Base-by-base conservation (phyloP, 1,140 invertebrate genomes). In the Anastrepha obliqua region DNA sequence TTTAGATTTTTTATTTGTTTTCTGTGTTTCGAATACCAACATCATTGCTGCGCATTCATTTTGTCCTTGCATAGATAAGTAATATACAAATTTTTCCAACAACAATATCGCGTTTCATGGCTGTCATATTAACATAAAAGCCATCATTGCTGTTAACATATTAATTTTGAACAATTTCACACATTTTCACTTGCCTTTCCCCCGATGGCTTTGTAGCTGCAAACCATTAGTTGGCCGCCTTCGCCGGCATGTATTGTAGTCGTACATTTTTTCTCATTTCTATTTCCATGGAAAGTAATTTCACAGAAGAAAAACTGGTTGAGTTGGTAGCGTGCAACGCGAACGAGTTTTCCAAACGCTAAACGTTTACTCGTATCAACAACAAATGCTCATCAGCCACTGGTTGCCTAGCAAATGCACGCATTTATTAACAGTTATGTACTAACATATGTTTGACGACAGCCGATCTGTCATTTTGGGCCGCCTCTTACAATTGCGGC, bases 271-370 rank as follows among this genome's bases (percentile, higher is more conserved):
- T 58, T 51, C 47, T n/a, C n/a, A 55, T 81, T 55, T 51, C 74
- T 74, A 44, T 74, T 81, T 81, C 74, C 74, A 81, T 81, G 74
- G 74, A 81, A 81, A 81, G 74, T 81, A 81, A 81, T 81, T 81
- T 81, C 74, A 29, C 74, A 51, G 20, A 81, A 58, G 74, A 58
- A 81, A 74, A 81, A 55, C 74, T 58, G 8, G 74, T 9, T 15
- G 42, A 55, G 74, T 42, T 44, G 55, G 74, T 55, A 51, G n/a
- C 17, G n/a, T 20, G 47, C 15, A n/a, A n/a, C 60, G 4, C 17
- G n/a, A 51, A 55, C 74, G n/a, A 58, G 74, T 29, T 81, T 58
- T 29, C 47, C 74, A 81, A 81, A n/a, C 47, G 74, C 8, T 55
- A 55, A 81, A 8, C 17, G 74, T 81, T 81, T 55, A 81, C 9